A percentile compares a stretch with the other conserved stretches of the same genome.
Conservation (phyloP, 2,888 invertebrate species). For the Mamestra brassicae region DNA sequence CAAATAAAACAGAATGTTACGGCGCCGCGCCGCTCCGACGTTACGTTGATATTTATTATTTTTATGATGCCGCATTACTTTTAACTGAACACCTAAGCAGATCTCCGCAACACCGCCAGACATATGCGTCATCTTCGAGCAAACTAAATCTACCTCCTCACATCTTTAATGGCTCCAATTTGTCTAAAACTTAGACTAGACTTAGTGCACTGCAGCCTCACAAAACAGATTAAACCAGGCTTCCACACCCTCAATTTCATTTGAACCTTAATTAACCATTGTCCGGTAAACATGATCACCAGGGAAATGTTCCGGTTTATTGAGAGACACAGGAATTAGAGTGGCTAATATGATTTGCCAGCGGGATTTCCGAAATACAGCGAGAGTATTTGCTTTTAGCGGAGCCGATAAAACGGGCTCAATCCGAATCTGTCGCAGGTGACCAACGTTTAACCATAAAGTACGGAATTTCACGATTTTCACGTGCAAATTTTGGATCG, state of each 20-base stretch:
- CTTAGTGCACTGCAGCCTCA: too few relatives aligned
- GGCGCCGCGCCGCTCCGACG: neutral
- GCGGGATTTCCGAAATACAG: neutral
- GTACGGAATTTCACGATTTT: conserved; percentile 6
- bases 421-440: conserved; percentile 1
- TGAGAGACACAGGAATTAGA: neutral
- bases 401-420: conserved; percentile 3
- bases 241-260: conserved; percentile 5
- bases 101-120: neutral
- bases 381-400: conserved; percentile 7
- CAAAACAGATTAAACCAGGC: neutral
- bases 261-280: conserved; percentile 1
- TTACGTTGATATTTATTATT: conserved; percentile 18
- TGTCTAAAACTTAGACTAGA: neutral
- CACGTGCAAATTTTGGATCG: neutral
- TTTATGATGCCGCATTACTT: conserved; percentile 13
- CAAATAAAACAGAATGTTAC: conserved; percentile 20
- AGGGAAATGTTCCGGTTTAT: neutral
- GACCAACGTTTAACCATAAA: conserved; percentile 14
- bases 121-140: neutral
- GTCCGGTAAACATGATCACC: neutral
- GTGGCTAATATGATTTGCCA: conserved; percentile 3
- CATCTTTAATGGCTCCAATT: conserved; percentile 11
- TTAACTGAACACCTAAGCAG: conserved; percentile 12
- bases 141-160: neutral